phyloP scores from a whole-genome alignment of 92 coral and sea anemone genomes.

The Micromussa lordhowensis region DNA sequence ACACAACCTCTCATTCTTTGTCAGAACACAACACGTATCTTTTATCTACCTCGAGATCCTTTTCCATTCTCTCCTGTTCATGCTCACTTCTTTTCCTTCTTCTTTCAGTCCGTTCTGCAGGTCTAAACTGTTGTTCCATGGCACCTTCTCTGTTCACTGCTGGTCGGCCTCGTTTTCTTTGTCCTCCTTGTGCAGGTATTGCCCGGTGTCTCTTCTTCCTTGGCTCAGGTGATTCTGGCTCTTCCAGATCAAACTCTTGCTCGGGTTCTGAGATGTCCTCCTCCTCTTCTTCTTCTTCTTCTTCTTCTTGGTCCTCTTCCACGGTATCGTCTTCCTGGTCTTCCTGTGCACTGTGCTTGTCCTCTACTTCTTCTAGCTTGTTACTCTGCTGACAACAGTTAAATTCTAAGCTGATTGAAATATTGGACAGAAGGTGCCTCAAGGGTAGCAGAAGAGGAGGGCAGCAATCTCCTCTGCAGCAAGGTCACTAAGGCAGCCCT shows the following conservation, averaged over 20 bases:
- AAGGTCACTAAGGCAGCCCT: too few relatives aligned
- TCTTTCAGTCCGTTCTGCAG: conserved; percentile 16
- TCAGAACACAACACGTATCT: not conserved
- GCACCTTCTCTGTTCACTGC: conserved; percentile 17
- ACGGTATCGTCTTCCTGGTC: conserved; percentile 28
- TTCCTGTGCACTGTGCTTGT: not conserved
- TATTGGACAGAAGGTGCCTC: too few relatives aligned
- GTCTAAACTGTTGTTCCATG: not conserved
- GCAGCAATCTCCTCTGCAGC: too few relatives aligned
- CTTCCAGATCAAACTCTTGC: conserved; percentile 40
- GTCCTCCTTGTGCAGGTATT: conserved; percentile 1
- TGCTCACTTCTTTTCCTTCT: conserved; percentile 43
- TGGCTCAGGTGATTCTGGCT: conserved; percentile 34
- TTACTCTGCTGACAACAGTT: conserved; percentile 37
- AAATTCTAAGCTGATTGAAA: too few relatives aligned
- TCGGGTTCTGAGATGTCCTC: conserved; percentile 37
- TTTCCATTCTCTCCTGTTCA: conserved; percentile 28
- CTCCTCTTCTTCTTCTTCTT: conserved; percentile 6
- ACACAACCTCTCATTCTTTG: too few relatives aligned
- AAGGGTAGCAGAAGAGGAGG: too few relatives aligned
- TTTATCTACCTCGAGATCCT: conserved; percentile 29
- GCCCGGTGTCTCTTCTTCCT: conserved; percentile 33
- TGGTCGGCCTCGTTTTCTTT: conserved; percentile 39
- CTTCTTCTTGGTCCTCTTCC: conserved; percentile 37
- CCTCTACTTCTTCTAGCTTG: conserved; percentile 49